phyloP scores from a whole-genome alignment of 2,888 invertebrate species.

The Lampropteryx suffumata region DNA sequence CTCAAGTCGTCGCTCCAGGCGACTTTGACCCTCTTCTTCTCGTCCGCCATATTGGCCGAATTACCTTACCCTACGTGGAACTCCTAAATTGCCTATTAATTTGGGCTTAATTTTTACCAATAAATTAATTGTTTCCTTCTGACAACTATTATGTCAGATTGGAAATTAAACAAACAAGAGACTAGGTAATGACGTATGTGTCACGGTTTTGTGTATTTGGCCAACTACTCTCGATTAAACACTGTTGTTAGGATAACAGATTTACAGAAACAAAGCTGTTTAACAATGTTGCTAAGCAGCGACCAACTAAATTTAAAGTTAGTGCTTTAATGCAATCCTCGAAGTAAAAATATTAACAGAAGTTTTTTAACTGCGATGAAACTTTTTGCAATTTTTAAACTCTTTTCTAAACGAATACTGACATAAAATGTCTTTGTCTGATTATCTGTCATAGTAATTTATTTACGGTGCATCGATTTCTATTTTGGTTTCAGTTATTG shows the following conservation, averaged over 20 bases:
- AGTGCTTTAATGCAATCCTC: too few relatives aligned
- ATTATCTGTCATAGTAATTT: not conserved
- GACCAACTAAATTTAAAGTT: too few relatives aligned
- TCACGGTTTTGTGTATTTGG: not conserved
- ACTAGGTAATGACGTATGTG: not conserved
- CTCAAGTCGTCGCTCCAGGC: slow-evolving; percentile 79
- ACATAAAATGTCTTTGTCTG: slow-evolving; percentile 1
- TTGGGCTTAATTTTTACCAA: slow-evolving; percentile 14
- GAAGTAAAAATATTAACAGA: too few relatives aligned
- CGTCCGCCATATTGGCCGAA: slow-evolving; percentile 44
- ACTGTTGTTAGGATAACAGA: slow-evolving; percentile 9
- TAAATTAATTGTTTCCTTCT: slow-evolving; percentile 7
- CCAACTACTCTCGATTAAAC: not conserved
- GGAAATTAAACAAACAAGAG: not conserved
- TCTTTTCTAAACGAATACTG: not conserved
- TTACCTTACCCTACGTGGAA: slow-evolving; percentile 5
- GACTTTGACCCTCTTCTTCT: slow-evolving; percentile 55
- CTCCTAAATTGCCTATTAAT: slow-evolving; percentile 12
- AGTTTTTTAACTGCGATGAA: not conserved
- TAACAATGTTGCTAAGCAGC: slow-evolving; percentile 17
- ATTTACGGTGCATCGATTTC: too few relatives aligned
- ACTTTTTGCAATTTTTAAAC: not conserved
- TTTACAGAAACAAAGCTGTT: not conserved
- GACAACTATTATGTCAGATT: slow-evolving; percentile 13
- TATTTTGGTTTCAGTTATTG: too few relatives aligned